A percentile compares a stretch with the other conserved stretches of the same genome.
phyloP scores from a whole-genome alignment of 2,113 vertebrate genomes.

The Anseranas semipalmata region DNA sequence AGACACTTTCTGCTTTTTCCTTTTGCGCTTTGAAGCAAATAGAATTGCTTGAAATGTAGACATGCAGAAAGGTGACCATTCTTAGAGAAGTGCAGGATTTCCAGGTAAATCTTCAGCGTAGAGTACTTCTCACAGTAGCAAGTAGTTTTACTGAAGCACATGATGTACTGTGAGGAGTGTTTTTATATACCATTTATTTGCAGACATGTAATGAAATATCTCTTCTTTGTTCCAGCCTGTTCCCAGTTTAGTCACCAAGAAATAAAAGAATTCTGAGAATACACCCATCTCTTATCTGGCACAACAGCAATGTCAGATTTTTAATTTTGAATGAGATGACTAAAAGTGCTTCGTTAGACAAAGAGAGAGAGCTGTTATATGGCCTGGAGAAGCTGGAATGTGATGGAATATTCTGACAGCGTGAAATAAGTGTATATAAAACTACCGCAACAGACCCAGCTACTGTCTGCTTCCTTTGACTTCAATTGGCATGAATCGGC shows the following conservation, averaged over 20 bases:
- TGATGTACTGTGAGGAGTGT: neutral
- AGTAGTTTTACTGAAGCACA: neutral
- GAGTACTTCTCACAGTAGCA: neutral
- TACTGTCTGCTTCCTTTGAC: neutral
- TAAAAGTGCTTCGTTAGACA: neutral
- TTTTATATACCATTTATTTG: neutral
- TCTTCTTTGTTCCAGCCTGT: neutral
- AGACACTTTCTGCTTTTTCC: neutral
- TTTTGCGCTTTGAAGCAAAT: neutral
- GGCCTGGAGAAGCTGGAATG: neutral
- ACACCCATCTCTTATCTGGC: neutral
- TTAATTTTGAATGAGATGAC: neutral
- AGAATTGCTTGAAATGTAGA: neutral
- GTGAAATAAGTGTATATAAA: neutral
- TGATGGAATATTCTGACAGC: neutral
- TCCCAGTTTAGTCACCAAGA: conserved; percentile 2
- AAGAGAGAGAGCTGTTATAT: neutral
- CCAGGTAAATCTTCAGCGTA: neutral
- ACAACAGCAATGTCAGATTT: neutral
- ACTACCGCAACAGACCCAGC: neutral
- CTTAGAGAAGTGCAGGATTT: neutral
- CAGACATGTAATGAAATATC: neutral
- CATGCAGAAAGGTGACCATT: neutral
- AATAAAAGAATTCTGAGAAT: neutral
- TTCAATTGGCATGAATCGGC: neutral